Evolutionary conservation across 2,113 vertebrate genomes (phyloP).

Genomic region (Phainopepla nitens): DNA sequence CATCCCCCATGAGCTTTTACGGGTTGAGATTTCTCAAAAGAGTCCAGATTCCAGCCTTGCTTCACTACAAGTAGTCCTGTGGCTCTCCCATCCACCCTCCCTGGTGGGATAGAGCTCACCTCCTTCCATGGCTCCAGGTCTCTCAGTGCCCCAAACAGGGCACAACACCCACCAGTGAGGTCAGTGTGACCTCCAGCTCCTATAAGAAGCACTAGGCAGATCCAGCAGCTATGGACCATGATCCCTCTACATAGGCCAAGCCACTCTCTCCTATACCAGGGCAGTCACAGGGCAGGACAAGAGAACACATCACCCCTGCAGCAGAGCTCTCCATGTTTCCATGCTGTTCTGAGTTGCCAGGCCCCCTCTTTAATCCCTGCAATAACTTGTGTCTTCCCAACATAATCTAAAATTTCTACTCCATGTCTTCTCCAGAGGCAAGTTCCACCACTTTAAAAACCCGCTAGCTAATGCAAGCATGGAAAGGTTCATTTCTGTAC

Average conservation of each 20-base stretch:
- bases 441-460: neutral
- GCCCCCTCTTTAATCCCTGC: neutral
- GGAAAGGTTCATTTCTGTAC: slow-evolving; percentile 28
- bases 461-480: neutral
- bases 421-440: neutral
- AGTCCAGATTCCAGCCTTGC: neutral
- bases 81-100: neutral
- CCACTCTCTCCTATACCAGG: neutral
- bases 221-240: neutral
- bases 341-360: neutral
- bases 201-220: neutral
- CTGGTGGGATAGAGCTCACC: neutral
- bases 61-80: neutral
- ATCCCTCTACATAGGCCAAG: neutral
- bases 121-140: neutral
- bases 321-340: neutral
- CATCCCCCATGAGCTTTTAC: neutral
- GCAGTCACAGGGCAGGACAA: neutral
- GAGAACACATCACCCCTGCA: neutral
- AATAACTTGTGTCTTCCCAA: neutral
- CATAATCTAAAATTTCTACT: neutral
- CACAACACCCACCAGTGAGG: neutral
- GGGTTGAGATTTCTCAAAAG: neutral
- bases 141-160: neutral
- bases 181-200: neutral